Base-by-base conservation (phyloP, 1,140 invertebrate species). In the Heliconius hewitsoni region DNA sequence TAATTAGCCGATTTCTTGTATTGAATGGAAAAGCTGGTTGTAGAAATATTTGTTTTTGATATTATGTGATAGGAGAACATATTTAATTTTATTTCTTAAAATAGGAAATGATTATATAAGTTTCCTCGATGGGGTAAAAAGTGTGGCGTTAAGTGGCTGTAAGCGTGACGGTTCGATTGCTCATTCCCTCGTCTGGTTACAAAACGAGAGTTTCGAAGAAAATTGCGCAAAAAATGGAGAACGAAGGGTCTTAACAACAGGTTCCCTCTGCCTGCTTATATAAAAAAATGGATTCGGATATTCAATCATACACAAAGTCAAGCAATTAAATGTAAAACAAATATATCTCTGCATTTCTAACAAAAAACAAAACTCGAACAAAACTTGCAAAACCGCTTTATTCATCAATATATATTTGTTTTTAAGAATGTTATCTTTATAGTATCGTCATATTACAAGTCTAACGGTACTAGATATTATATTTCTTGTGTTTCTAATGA, bases 1-100 rank as follows among this genome's bases (percentile, higher is more conserved):
- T 83, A 87, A 87, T 85, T 85, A 86, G 74, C 79, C 82, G 34
- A 79, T 80, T 79, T 72, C 60, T 66, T 27, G 11, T 66, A 30
- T 27, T 66, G 60, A 66, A 66, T 66, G 27, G 60, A 66, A 66
- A 66, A 66, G 60, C 27, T 66, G 70, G 19, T 39, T 73, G 16
- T 8, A 23, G 42, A 42, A 73, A 73, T 73, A 16, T 39, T 73
- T 73, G 60, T 30, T 66, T 66, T 27, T 30, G 9, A 57, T 57
- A 57, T 57, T 57, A 57, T 23, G 23, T 57, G 2, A 8, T 23
- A 57, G 55, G 1, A 23, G n/a, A 57, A 66, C 19, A 60, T 60
- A 27, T 30, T 66, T 16, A 5, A 66, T 1, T 60, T 11, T 60
- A n/a, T 23, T 60, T 60, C 3, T n/a, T 1, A 8, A 60, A 23